These are phyloP conservation scores for Berghia stephanieae DNA, from an alignment of 1,140 invertebrate genomes.

Conservation along the genomic window DNA sequence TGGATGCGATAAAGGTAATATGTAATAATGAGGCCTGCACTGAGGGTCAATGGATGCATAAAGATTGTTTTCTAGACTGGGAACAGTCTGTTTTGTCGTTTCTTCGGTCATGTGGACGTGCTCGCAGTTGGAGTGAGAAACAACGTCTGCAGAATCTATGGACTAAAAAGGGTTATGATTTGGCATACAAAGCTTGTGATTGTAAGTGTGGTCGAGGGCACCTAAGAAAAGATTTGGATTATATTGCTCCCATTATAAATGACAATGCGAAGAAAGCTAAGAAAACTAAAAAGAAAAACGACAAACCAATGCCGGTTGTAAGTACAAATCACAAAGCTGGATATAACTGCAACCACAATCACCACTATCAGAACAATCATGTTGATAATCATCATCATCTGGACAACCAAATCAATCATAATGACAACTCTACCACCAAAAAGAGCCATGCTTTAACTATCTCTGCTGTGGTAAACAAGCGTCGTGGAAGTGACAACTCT, in stretches of 20 bases:
- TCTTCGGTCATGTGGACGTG: slow-evolving; percentile 87
- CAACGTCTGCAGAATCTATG: slow-evolving; percentile 94
- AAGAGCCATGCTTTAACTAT: background rate
- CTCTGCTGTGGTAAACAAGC: slow-evolving; percentile 15
- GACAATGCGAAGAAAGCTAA: slow-evolving; percentile 64
- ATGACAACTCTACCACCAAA: slow-evolving; percentile 21
- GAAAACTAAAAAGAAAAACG: slow-evolving; percentile 70
- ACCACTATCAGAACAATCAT: background rate
- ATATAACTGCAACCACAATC: slow-evolving; percentile 31
- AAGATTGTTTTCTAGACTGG: slow-evolving; percentile 93
- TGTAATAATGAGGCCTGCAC: slow-evolving; percentile 94
- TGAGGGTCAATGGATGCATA: slow-evolving; percentile 91
- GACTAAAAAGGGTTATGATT: slow-evolving; percentile 96
- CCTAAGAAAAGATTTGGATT: slow-evolving; percentile 92
- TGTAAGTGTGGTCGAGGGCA: slow-evolving; percentile 84
- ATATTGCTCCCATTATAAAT: slow-evolving; percentile 73
- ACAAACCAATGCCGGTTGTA: slow-evolving; percentile 69
- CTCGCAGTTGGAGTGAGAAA: slow-evolving; percentile 91
- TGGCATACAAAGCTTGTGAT: slow-evolving; percentile 88
- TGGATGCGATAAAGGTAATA: slow-evolving; percentile 81
- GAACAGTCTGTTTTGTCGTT: slow-evolving; percentile 87
- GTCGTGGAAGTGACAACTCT: slow-evolving; percentile 34
- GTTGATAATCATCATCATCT: slow-evolving; percentile 1
- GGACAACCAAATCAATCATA: slow-evolving; percentile 29
- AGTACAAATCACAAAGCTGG: slow-evolving; percentile 42